Evolutionary conservation across 2,113 vertebrate species (phyloP).

Genomic region (Eurystomus gularis): DNA sequence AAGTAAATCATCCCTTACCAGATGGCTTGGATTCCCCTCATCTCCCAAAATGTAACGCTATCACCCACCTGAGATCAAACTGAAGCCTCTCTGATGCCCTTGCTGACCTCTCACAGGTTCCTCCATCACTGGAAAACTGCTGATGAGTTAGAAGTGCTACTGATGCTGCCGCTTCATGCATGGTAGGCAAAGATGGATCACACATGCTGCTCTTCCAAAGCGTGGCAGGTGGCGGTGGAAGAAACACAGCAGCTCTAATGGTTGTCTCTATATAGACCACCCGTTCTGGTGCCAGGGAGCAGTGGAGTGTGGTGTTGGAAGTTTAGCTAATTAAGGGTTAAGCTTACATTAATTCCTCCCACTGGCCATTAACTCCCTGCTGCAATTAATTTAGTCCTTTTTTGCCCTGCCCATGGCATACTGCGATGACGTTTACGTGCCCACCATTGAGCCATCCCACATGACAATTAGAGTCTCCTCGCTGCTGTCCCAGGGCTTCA

Average conservation of each 20-base stretch:
- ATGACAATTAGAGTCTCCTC: neutral
- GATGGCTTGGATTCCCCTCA: neutral
- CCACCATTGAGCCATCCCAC: neutral
- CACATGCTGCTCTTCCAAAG: neutral
- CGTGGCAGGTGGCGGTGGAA: neutral
- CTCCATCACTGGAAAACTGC: neutral
- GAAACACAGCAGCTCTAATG: neutral
- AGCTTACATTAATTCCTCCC: neutral
- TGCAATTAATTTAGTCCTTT: neutral
- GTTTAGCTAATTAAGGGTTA: neutral
- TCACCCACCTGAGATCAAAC: neutral
- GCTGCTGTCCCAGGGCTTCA: neutral
- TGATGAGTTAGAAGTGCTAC: neutral
- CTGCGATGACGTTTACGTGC: neutral
- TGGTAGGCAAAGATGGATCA: neutral
- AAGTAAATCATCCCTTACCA: neutral
- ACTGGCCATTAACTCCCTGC: neutral
- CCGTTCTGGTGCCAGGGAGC: neutral
- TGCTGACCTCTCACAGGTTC: neutral
- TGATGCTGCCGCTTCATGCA: neutral
- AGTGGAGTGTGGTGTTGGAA: neutral
- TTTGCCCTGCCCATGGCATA: neutral
- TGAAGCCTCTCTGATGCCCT: neutral
- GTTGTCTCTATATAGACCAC: neutral
- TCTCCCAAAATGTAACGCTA: neutral